Evolutionary conservation across 1,140 invertebrate species (phyloP).

Genomic region (Cydia pomonella): DNA sequence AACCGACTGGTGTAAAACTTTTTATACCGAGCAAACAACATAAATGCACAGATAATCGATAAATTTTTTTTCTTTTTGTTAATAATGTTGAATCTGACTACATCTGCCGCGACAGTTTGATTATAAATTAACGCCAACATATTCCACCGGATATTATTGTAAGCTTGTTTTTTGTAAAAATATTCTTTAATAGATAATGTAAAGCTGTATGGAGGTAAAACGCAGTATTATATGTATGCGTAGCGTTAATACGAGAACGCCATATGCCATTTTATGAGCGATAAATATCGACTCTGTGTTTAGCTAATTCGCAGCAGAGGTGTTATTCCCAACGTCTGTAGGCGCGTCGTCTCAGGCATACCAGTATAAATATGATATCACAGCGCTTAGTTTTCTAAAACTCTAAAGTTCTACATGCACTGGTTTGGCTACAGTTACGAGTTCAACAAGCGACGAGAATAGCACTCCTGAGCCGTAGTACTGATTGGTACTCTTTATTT

Average conservation of each 20-base stretch:
- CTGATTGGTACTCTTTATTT: conserved; percentile 58
- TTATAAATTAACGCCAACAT: conserved; percentile 63
- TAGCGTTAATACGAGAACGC: conserved; percentile 50
- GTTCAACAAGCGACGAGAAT: background rate
- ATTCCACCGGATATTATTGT: conserved; percentile 67
- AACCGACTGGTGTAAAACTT: background rate
- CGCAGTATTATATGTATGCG: conserved; percentile 43
- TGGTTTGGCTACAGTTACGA: conserved; percentile 37
- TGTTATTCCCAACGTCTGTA: background rate
- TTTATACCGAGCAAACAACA: conserved; percentile 2
- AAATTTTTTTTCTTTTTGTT: conserved; percentile 44
- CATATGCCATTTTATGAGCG: conserved; percentile 63
- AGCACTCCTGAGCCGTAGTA: conserved; percentile 39
- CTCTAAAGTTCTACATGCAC: background rate
- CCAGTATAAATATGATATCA: background rate
- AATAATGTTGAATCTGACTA: conserved; percentile 53
- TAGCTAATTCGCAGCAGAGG: conserved; percentile 46
- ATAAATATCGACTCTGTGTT: conserved; percentile 70
- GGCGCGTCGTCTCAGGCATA: background rate
- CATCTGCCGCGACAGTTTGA: conserved; percentile 63
- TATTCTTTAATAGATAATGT: conserved; percentile 48
- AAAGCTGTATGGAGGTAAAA: conserved; percentile 47
- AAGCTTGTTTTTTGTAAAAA: conserved; percentile 56
- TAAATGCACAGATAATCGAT: conserved; percentile 24
- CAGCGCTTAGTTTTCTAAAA: background rate